These are phyloP conservation scores for Heliconius hewitsoni DNA, from an alignment of 1,140 invertebrate species.

Conservation along the genomic window DNA sequence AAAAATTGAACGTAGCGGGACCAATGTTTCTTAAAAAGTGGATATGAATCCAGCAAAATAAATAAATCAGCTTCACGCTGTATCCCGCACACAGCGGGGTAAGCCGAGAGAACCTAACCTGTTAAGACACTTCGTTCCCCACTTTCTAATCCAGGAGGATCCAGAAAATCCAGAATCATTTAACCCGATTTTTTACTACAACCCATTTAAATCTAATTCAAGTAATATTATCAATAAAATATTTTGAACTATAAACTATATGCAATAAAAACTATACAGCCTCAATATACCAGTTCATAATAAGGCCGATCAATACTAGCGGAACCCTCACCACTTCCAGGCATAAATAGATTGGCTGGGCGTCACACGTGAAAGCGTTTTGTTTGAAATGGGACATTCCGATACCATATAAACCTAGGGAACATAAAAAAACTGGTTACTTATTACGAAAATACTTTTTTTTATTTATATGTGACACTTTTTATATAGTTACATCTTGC, in stretches of 20 bases:
- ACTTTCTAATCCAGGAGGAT: too few species aligned
- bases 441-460: too few species aligned
- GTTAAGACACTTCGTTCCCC: too few species aligned
- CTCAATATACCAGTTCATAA: not conserved
- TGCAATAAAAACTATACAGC: not conserved
- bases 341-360: constrained; percentile 15
- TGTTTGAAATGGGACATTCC: constrained; percentile 19
- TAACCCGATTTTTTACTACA: not conserved
- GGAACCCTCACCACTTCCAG: too few species aligned
- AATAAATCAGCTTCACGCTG: too few species aligned
- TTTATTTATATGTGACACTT: too few species aligned
- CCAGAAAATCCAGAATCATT: not conserved
- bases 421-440: too few species aligned
- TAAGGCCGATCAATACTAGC: not conserved
- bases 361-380: not conserved
- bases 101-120: too few species aligned
- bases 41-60: too few species aligned
- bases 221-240: not conserved
- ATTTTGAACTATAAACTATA: not conserved
- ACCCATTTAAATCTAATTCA: not conserved
- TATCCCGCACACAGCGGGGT: too few species aligned
- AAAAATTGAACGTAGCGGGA: not conserved
- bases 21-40: not conserved
- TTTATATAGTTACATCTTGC: too few species aligned
- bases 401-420: not conserved